Evolutionary conservation across 2,797 vertebrate genomes (phyloP), one percentile per base, ranked within the genome.

Genomic region (Ctenosaura bakeri): DNA sequence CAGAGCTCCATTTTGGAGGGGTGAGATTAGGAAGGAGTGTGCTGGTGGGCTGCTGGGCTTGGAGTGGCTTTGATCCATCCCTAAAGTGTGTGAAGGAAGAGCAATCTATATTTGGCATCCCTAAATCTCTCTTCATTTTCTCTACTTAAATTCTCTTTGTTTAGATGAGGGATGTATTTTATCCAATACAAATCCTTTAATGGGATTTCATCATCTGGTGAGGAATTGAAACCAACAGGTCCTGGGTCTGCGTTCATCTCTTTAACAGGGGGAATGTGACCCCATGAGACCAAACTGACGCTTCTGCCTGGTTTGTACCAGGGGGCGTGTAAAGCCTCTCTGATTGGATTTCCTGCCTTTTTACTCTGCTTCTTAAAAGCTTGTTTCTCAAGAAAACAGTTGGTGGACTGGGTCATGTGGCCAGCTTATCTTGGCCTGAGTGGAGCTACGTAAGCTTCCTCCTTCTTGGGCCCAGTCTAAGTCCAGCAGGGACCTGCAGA

Each of bases 101-200:
- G 22, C 62, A 69, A 10, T 82, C 66, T 83, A 0, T 26, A 18
- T 77, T 64, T 26, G 18, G 29, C 54, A 24, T 26, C 9, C 35
- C n/a, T 86, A 82, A 82, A 77, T 59, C 83, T 26, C 64, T 73
- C 64, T 71, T 71, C 52, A 24, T 73, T 73, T 82, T 73, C 74
- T 76, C 38, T 62, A 38, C 46, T 84, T 42, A n/a, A 74, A 52
- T 86, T 50, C 83, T 62, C 22, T 52, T 85, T 84, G 71, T 85
- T 84, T 81, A 12, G 38, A 71, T 77, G 35, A 66, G 59, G 69
- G 71, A 78, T 86, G 59, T 77, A 35, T 77, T 76, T 83, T 77
- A 89, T 86, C 83, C 50, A 38, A n/a, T 38, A 52, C 74, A 66
- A 74, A 89, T 89, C 87, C 78, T 86, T 77, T 89, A 91, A 91